A percentile compares a stretch with the other conserved stretches of the same genome.
Conservation (phyloP, 2,797 vertebrate genomes). For the Sebastes diaconus region DNA sequence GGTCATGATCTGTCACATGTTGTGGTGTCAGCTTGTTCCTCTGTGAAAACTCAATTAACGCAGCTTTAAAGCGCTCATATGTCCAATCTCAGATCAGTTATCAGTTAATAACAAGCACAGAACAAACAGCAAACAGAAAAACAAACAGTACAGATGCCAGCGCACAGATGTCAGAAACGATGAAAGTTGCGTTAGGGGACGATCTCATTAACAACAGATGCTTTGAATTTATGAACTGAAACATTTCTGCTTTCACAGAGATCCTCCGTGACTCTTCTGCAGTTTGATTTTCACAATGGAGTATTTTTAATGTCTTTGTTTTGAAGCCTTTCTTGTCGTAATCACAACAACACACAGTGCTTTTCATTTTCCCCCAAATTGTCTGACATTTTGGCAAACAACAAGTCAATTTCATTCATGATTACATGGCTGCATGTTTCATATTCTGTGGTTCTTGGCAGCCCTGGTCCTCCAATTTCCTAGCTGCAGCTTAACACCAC, state of each 20-base stretch:
- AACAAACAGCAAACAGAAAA: constrained; percentile 33
- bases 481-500: not conserved
- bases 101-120: not conserved
- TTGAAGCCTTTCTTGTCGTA: not conserved
- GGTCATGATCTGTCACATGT: not conserved
- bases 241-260: not conserved
- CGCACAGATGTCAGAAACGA: constrained; percentile 43
- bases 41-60: not conserved
- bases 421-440: not conserved
- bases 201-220: not conserved
- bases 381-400: not conserved
- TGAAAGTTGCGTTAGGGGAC: not conserved
- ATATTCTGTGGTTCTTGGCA: not conserved
- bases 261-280: not conserved
- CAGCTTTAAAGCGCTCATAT: not conserved
- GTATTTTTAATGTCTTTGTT: not conserved
- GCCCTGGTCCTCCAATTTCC: not conserved
- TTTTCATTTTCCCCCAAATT: constrained; percentile 7
- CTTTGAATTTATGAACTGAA: not conserved
- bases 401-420: not conserved
- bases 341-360: not conserved
- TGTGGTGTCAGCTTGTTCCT: not conserved
- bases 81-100: not conserved
- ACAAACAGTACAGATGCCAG: constrained; percentile 29
- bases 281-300: not conserved